Base-by-base conservation (phyloP, 64 coral and sea anemone species). In the Dendrophyllia cribrosa region DNA sequence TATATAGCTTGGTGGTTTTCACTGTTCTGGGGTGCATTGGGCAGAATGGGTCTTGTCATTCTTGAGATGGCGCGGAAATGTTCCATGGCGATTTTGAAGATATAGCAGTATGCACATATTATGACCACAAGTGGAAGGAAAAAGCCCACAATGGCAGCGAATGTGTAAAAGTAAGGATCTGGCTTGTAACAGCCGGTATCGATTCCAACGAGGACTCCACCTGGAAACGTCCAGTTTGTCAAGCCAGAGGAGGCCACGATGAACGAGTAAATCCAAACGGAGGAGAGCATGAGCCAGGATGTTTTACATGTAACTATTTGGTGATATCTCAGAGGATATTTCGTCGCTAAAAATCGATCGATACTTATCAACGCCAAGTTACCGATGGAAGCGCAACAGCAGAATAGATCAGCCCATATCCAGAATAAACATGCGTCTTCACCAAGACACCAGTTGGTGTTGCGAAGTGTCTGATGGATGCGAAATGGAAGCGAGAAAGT, bases 301-400 rank as follows among this genome's bases (percentile, higher is more conserved):
- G 80, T 93, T 23, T 68, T 90, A 56, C 74, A 85, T 9, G 93
- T 95, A 3, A 98, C 77, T 23, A 96, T 66, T 5, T 96, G 75
- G 16, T 95, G 94, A 76, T 98, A 98, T 61, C 60, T 92, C 44
- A 98, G 69, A 0, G 97, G 97, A 26, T 98, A 98, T 21, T 92
- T 94, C 0, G 92, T 95, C 26, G 96, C 96, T 34, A 98, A 69
- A 66, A 95, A 92, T 47, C 96, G 89, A 47, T 98, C 96, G 34
- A 98, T 59, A 2, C 89, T 93, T 45, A 98, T 95, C 19, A 98
- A 90, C 4, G 93, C 93, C 48, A 98, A 67, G 68, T 98, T 98
- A 24, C 93, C 89, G 1, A 98, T 95, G 1, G 96, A 98, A 7
- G 96, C 96, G 34, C 96, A 98, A 48, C 93, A 95, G 53, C 96